phyloP scores from a whole-genome alignment of 1,140 invertebrate species.

The Triops longicaudatus region DNA sequence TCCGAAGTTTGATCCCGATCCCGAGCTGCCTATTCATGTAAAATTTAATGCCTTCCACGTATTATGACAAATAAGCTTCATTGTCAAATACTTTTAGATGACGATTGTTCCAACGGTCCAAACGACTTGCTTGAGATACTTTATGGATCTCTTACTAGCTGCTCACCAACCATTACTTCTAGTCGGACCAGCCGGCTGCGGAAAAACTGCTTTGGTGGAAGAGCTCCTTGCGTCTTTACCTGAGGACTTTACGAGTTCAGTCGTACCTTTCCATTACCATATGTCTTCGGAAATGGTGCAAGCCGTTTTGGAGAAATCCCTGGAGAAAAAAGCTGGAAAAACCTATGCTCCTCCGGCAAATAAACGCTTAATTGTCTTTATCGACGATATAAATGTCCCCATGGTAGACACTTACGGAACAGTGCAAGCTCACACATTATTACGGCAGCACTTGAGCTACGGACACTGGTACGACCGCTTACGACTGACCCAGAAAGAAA shows the following conservation, averaged over 20 bases:
- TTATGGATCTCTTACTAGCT: slow-evolving; percentile 80
- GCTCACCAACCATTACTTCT: slow-evolving; percentile 65
- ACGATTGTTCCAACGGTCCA: slow-evolving; percentile 87
- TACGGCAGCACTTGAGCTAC: slow-evolving; percentile 90
- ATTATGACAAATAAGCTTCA: not conserved
- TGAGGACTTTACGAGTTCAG: slow-evolving; percentile 79
- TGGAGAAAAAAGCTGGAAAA: slow-evolving; percentile 93
- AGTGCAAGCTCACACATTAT: slow-evolving; percentile 90
- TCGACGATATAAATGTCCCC: slow-evolving; percentile 98
- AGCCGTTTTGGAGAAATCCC: slow-evolving; percentile 85
- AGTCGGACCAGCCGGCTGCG: slow-evolving; percentile 81
- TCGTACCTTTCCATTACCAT: slow-evolving; percentile 94
- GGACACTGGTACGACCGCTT: slow-evolving; percentile 90
- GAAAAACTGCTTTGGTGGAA: slow-evolving; percentile 78
- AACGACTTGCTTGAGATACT: slow-evolving; percentile 79
- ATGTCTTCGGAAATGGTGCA: slow-evolving; percentile 94
- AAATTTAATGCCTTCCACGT: slow-evolving; percentile 22
- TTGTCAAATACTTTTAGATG: slow-evolving; percentile 46
- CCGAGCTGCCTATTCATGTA: slow-evolving; percentile 82
- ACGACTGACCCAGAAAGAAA: slow-evolving; percentile 85
- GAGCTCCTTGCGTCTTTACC: slow-evolving; percentile 72
- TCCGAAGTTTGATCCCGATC: slow-evolving; percentile 81
- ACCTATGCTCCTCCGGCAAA: slow-evolving; percentile 92
- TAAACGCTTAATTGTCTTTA: slow-evolving; percentile 90
- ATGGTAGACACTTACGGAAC: slow-evolving; percentile 91